These are phyloP conservation scores for Xylota sylvarum DNA, from an alignment of 2,888 invertebrate species.

Conservation along the genomic window DNA sequence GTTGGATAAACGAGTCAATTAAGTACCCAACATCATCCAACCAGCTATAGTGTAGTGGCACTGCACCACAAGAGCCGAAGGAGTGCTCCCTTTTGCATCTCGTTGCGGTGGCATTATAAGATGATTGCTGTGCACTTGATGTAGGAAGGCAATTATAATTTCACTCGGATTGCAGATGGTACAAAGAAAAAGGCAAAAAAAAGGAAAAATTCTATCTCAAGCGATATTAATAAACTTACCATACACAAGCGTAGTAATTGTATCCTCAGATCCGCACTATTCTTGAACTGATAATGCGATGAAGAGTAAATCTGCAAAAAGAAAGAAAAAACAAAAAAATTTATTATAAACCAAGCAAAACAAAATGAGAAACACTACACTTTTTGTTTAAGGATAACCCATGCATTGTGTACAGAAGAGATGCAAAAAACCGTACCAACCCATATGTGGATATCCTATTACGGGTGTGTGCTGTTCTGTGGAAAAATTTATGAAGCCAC, in stretches of 20 bases:
- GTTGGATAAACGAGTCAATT: slow-evolving; percentile 69
- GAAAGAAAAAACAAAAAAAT: slow-evolving; percentile 2
- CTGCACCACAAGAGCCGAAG: background rate
- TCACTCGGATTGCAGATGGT: slow-evolving; percentile 1
- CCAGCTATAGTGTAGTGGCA: background rate
- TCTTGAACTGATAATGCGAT: slow-evolving; percentile 31
- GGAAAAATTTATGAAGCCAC: slow-evolving; percentile 1
- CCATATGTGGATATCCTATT: slow-evolving; percentile 22
- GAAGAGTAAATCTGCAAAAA: slow-evolving; percentile 40
- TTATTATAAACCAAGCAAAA: background rate
- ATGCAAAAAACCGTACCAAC: slow-evolving; percentile 3
- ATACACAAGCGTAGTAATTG: slow-evolving; percentile 33
- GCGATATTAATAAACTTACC: slow-evolving; percentile 60
- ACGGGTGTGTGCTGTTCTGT: background rate
- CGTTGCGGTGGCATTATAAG: slow-evolving; percentile 20
- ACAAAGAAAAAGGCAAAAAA: background rate
- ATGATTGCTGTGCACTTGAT: slow-evolving; percentile 31
- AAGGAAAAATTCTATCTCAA: slow-evolving; percentile 3
- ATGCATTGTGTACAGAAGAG: background rate
- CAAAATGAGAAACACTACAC: slow-evolving; percentile 11
- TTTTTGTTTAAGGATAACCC: background rate
- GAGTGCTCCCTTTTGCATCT: slow-evolving; percentile 11
- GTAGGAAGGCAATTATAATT: slow-evolving; percentile 44
- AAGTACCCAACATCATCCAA: slow-evolving; percentile 34
- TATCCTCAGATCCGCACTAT: slow-evolving; percentile 33